Percentiles rank a stretch among this genome's conserved stretches.
These are phyloP conservation scores for Epinotia nisella DNA, from an alignment of 2,888 invertebrate genomes.

Conservation along the genomic window DNA sequence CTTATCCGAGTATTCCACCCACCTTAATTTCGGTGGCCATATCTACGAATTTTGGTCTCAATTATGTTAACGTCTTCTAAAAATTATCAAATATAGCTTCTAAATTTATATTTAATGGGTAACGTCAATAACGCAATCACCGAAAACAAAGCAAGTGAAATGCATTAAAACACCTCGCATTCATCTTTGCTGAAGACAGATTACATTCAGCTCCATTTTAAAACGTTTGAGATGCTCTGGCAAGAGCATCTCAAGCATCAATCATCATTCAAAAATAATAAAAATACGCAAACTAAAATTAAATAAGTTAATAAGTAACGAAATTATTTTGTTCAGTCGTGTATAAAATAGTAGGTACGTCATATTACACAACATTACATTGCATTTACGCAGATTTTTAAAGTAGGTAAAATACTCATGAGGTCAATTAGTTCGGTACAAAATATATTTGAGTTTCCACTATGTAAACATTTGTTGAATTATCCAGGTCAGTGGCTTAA, in stretches of 20 bases:
- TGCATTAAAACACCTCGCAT: background rate
- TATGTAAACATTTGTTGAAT: conserved; percentile 29
- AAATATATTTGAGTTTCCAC: conserved; percentile 17
- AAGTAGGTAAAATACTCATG: background rate
- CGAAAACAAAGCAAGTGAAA: background rate
- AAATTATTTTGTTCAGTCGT: conserved; percentile 10
- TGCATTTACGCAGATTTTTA: background rate
- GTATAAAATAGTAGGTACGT: conserved; percentile 6
- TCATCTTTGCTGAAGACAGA: background rate
- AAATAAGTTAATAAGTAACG: conserved; percentile 5
- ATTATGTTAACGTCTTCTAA: background rate
- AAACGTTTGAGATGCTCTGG: background rate
- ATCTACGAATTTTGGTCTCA: background rate
- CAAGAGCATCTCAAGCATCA: no score
- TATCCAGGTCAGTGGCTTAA: conserved; percentile 39
- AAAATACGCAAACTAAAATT: background rate
- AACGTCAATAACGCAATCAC: background rate
- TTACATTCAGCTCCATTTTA: background rate
- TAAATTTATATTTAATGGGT: background rate
- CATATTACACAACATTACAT: conserved; percentile 4
- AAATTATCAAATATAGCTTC: background rate
- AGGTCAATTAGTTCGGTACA: conserved; percentile 1
- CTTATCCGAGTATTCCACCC: background rate
- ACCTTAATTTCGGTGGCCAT: background rate
- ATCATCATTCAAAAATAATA: no score